These are phyloP conservation scores for Himalopsyche japonica DNA, from an alignment of 2,888 invertebrate species.

Conservation along the genomic window DNA sequence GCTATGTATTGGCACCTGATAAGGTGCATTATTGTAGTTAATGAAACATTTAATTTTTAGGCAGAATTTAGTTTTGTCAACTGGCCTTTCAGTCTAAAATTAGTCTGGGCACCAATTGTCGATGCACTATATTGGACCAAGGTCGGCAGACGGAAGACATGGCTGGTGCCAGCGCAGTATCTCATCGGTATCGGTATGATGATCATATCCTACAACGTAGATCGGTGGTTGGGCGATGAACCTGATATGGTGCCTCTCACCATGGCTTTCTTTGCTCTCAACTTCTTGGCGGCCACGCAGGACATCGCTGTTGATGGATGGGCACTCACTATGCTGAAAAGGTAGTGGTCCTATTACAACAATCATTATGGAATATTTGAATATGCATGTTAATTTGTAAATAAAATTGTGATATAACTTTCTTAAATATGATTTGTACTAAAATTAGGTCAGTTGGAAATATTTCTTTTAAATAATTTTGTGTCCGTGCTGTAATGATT, in stretches of 20 bases:
- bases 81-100: constrained; percentile 91
- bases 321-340: constrained; percentile 97
- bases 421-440: not conserved
- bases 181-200: constrained; percentile 89
- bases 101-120: constrained; percentile 98
- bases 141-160: constrained; percentile 93
- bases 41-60: constrained; percentile 50
- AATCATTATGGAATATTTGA: no score
- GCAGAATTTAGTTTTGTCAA: constrained; percentile 91
- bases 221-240: constrained; percentile 72
- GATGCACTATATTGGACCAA: constrained; percentile 83
- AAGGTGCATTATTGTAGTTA: no score
- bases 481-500: no score
- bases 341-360: constrained; percentile 54
- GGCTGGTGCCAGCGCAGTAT: constrained; percentile 94
- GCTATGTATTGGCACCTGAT: no score
- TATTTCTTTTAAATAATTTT: no score
- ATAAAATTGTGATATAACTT: not conserved
- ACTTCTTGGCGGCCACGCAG: constrained; percentile 97
- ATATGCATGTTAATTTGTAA: no score
- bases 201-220: constrained; percentile 74
- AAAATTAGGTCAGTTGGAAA: no score
- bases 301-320: constrained; percentile 99
- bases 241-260: constrained; percentile 83
- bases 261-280: constrained; percentile 83